These are phyloP conservation scores for Drosophila leonis DNA, from an alignment of 2,888 invertebrate species.

Conservation along the genomic window DNA sequence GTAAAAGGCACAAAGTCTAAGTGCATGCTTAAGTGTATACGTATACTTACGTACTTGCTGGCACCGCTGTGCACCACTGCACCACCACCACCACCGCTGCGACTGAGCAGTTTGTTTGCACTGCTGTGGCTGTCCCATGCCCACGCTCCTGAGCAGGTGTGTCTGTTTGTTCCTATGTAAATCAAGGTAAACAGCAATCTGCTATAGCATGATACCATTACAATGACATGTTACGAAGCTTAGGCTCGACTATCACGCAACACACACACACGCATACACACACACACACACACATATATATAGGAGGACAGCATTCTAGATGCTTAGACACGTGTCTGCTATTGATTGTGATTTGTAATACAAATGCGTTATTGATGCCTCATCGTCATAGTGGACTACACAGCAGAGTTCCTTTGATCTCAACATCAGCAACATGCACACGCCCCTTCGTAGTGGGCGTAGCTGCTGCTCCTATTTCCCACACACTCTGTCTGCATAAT, in stretches of 20 bases:
- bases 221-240: conserved; percentile 66
- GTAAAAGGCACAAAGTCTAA: conserved; percentile 77
- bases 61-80: conserved; percentile 21
- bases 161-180: conserved; percentile 64
- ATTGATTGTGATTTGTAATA: conserved; percentile 75
- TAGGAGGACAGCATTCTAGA: conserved; percentile 47
- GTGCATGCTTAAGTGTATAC: conserved; percentile 77
- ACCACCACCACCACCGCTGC: conserved; percentile 47
- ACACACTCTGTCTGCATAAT: conserved; percentile 9
- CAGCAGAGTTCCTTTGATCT: conserved; percentile 31
- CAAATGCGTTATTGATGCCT: conserved; percentile 77
- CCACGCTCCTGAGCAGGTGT: conserved; percentile 4
- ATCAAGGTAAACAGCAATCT: conserved; percentile 80
- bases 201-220: conserved; percentile 76
- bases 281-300: conserved; percentile 3
- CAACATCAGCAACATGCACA: conserved; percentile 42
- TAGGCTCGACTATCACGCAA: conserved; percentile 25
- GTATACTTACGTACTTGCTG: conserved; percentile 41
- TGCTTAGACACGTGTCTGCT: conserved; percentile 74
- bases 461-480: neutral
- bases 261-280: conserved; percentile 10
- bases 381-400: conserved; percentile 42
- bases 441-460: conserved; percentile 9
- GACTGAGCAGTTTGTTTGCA: conserved; percentile 15
- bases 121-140: conserved; percentile 54